These are phyloP conservation scores for Hemiprocne comata DNA, from an alignment of 2,113 vertebrate species.

Conservation along the genomic window DNA sequence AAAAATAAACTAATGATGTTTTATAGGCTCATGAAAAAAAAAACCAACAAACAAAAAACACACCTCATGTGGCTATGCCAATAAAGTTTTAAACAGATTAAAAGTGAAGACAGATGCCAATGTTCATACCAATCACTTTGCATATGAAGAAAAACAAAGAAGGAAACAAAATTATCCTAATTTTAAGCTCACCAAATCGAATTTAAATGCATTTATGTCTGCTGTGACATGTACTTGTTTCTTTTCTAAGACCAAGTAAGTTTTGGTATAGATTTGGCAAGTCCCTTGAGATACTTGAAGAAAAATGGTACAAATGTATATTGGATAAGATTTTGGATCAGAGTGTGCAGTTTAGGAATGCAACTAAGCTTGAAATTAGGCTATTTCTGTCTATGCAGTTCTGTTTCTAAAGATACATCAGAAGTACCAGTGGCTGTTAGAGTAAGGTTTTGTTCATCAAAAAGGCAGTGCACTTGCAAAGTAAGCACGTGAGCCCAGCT, in stretches of 20 bases:
- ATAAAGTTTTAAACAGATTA: slow-evolving; percentile 46
- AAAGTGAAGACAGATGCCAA: not conserved
- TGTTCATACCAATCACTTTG: not conserved
- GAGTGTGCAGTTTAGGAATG: not conserved
- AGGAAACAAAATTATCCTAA: not conserved
- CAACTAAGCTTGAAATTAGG: not conserved
- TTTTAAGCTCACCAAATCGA: not conserved
- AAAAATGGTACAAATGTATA: not conserved
- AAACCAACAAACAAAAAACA: slow-evolving; percentile 63
- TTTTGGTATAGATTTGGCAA: not conserved
- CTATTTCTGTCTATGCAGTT: not conserved
- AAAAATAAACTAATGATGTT: slow-evolving; percentile 64
- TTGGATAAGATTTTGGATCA: not conserved
- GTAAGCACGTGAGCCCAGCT: not conserved
- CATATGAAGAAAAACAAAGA: not conserved
- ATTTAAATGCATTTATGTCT: not conserved
- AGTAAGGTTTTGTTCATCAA: not conserved
- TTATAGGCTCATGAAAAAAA: slow-evolving; percentile 58
- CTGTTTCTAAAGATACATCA: not conserved
- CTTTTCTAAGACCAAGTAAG: not conserved
- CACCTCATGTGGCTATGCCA: not conserved
- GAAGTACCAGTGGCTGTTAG: not conserved
- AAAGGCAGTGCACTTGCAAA: not conserved
- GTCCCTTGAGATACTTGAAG: not conserved
- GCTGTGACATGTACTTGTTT: not conserved